Evolutionary conservation across 2,888 invertebrate genomes (phyloP).

Genomic region (Ischnus inquisitorius): DNA sequence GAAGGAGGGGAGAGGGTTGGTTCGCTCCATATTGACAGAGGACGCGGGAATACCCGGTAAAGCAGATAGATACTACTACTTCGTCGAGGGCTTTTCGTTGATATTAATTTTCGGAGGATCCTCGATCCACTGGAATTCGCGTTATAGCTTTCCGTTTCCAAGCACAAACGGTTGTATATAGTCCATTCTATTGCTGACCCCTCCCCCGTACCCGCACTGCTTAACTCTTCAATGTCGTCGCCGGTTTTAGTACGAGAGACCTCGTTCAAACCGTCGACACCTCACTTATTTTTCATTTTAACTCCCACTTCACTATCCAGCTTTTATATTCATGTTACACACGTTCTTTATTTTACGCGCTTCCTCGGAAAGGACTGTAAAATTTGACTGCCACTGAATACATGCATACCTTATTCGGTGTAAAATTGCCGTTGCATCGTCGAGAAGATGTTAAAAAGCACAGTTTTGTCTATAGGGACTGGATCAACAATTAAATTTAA

Average conservation of each 20-base stretch:
- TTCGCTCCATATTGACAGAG: constrained; percentile 47
- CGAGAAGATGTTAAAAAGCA: too few relatives aligned
- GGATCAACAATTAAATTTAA: too few relatives aligned
- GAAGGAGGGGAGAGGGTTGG: not conserved
- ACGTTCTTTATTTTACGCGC: not conserved
- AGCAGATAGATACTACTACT: constrained; percentile 25
- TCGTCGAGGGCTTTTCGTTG: constrained; percentile 42
- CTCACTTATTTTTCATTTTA: constrained; percentile 1
- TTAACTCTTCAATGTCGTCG: too few relatives aligned
- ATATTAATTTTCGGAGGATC: constrained; percentile 49
- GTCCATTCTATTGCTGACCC: not conserved
- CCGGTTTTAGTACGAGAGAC: not conserved
- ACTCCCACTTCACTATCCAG: not conserved
- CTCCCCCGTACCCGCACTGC: too few relatives aligned
- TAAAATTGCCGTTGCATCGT: too few relatives aligned
- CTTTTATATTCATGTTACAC: too few relatives aligned
- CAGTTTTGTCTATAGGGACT: too few relatives aligned
- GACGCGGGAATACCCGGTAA: constrained; percentile 4
- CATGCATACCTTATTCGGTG: too few relatives aligned
- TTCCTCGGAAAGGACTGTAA: not conserved
- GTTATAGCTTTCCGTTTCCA: constrained; percentile 25
- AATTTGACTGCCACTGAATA: not conserved
- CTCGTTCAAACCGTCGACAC: not conserved
- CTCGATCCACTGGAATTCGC: constrained; percentile 18
- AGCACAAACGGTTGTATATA: not conserved